Evolutionary conservation across 2,888 invertebrate species (phyloP), one percentile per base, ranked within the genome.

Genomic region (Drosophila paranaensis): DNA sequence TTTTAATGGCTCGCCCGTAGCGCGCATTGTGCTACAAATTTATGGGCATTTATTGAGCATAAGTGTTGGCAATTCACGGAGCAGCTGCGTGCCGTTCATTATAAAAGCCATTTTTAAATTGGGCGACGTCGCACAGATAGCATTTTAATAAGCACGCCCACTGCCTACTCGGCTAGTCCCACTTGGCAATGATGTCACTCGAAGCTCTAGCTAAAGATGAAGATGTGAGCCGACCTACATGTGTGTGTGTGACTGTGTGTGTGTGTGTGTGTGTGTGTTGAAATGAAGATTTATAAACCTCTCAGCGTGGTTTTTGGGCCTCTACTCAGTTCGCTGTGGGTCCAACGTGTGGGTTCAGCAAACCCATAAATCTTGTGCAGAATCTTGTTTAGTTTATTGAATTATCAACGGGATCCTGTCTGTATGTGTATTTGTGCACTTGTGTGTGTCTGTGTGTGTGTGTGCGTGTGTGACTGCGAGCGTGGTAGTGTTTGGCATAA

Each of bases 351-450:
- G 79, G 68, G 81, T 90, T 90, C 88, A 78, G 77, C 65, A 79
- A 75, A 82, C 88, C 82, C 84, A 88, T 88, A 88, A 90, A 88
- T 88, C 90, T 90, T 73, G 39, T 60, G 68, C 77, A 85, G 90
- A 88, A 74, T 81, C 79, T 85, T 82, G 81, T 79, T 88, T 82
- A 89, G 89, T 90, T 88, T 90, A 90, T 88, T 88, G 89, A 88
- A 88, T 90, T 89, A 87, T 90, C 88, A 84, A 62, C 63, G 71
- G 56, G 56, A 48, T 33, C 62, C 50, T 27, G 13, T 40, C 37
- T 46, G 27, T 60, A 39, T 60, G 63, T 20, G 11, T 50, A 48
- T 54, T 10, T 13, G 43, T 20, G 43, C 20, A 43, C 50, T 45
- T 69, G 33, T 27, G n/a, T 46, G 10, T 30, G 30, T 33, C 13